These are phyloP conservation scores for Acridotheres tristis DNA, from an alignment of 2,797 vertebrate genomes.

Conservation along the genomic window DNA sequence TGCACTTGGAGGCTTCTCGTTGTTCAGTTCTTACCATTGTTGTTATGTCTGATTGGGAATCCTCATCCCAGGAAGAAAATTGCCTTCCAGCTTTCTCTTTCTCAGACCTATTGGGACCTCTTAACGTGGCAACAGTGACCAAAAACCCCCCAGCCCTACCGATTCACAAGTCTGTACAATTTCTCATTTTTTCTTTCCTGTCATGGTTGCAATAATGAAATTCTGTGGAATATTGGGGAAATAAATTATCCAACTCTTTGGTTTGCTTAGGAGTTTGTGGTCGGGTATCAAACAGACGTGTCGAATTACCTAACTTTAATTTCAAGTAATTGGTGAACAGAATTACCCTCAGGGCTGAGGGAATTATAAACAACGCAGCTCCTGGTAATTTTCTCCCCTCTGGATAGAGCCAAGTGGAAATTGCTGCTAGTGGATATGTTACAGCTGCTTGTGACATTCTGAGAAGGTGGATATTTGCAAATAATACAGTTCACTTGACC, in stretches of 20 bases:
- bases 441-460: slow-evolving; percentile 51
- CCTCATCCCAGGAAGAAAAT: not conserved
- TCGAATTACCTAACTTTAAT: slow-evolving; percentile 78
- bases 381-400: slow-evolving; percentile 54
- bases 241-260: slow-evolving; percentile 46
- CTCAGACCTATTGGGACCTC: not conserved
- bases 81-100: not conserved
- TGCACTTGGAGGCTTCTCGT: not conserved
- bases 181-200: slow-evolving; percentile 59
- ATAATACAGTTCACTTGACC: slow-evolving; percentile 37
- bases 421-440: slow-evolving; percentile 64
- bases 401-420: slow-evolving; percentile 66
- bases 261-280: slow-evolving; percentile 78
- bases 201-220: slow-evolving; percentile 50
- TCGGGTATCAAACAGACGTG: slow-evolving; percentile 72
- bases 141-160: not conserved
- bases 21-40: not conserved
- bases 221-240: slow-evolving; percentile 26
- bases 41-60: not conserved
- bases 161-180: slow-evolving; percentile 35
- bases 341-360: slow-evolving; percentile 65
- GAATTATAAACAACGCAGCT: slow-evolving; percentile 53
- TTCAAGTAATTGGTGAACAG: slow-evolving; percentile 74
- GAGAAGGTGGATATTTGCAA: slow-evolving; percentile 60
- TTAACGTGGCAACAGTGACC: slow-evolving; percentile 37